Percentiles rank a stretch among this genome's conserved stretches.
phyloP scores from a whole-genome alignment of 2,113 vertebrate genomes.

The Poeciliopsis prolifica region DNA sequence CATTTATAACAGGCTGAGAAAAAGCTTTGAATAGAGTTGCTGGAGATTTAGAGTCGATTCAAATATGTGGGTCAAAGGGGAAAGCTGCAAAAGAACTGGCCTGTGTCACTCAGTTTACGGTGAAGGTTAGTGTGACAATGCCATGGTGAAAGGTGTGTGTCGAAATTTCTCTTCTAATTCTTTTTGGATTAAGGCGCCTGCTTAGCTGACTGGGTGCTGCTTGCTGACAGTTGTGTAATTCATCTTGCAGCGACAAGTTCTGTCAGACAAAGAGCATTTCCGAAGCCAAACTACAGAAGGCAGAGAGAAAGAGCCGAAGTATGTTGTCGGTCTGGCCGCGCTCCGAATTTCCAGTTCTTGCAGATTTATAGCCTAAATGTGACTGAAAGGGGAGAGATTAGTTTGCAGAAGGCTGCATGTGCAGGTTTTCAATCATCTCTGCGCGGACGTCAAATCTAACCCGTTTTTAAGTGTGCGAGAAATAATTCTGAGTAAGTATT shows the following conservation, averaged over 20 bases:
- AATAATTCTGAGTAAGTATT: too few relatives aligned
- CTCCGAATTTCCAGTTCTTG: background rate
- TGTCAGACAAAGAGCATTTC: background rate
- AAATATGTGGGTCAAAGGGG: too few relatives aligned
- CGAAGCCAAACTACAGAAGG: constrained; percentile 3
- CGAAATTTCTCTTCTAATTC: background rate
- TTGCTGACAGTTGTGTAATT: constrained; percentile 11
- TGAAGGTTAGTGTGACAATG: background rate
- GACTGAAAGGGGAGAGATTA: too few relatives aligned
- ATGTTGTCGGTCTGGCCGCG: background rate
- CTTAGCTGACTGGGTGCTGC: background rate
- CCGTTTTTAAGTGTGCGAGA: too few relatives aligned
- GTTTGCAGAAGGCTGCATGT: too few relatives aligned
- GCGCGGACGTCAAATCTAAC: too few relatives aligned
- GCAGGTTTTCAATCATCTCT: too few relatives aligned
- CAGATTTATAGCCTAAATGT: too few relatives aligned
- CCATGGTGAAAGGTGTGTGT: background rate
- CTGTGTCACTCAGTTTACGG: too few relatives aligned
- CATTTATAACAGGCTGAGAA: background rate
- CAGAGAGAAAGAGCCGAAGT: background rate
- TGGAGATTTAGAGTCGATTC: background rate
- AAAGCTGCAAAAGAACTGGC: too few relatives aligned
- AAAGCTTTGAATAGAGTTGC: too few relatives aligned
- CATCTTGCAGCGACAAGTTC: constrained; percentile 11
- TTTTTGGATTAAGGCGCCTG: constrained; percentile 3